These are phyloP conservation scores for Oplegnathus fasciatus DNA, from an alignment of 2,113 vertebrate genomes.

Conservation along the genomic window DNA sequence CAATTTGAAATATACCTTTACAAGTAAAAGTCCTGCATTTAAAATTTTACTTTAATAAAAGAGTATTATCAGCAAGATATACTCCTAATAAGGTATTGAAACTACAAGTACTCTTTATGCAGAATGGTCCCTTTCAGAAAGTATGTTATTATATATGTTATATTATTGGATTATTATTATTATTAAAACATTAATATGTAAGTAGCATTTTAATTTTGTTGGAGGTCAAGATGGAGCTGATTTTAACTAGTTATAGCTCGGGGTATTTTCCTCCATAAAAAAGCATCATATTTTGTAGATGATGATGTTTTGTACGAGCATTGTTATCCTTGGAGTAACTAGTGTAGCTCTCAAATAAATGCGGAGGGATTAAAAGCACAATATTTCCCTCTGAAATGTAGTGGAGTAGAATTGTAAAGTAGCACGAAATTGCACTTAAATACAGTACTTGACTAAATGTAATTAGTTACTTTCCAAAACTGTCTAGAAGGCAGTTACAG, in stretches of 20 bases:
- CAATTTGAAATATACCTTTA: not conserved
- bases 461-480: not conserved
- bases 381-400: not conserved
- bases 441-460: not conserved
- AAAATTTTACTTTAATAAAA: not conserved
- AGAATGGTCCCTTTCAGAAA: not conserved
- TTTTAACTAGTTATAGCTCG: not conserved
- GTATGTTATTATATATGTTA: not conserved
- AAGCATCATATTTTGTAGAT: not conserved
- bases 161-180: no score
- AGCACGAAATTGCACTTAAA: not conserved
- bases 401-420: not conserved
- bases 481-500: not conserved
- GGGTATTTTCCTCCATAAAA: not conserved
- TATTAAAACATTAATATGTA: not conserved
- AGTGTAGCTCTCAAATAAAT: not conserved
- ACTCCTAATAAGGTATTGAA: not conserved
- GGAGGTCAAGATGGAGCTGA: not conserved
- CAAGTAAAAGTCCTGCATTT: not conserved
- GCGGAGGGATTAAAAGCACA: not conserved
- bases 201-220: not conserved
- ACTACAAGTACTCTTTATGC: not conserved
- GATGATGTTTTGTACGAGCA: not conserved
- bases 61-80: not conserved
- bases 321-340: not conserved